Evolutionary conservation across 2,113 vertebrate genomes (phyloP).

Genomic region (Perca flavescens): DNA sequence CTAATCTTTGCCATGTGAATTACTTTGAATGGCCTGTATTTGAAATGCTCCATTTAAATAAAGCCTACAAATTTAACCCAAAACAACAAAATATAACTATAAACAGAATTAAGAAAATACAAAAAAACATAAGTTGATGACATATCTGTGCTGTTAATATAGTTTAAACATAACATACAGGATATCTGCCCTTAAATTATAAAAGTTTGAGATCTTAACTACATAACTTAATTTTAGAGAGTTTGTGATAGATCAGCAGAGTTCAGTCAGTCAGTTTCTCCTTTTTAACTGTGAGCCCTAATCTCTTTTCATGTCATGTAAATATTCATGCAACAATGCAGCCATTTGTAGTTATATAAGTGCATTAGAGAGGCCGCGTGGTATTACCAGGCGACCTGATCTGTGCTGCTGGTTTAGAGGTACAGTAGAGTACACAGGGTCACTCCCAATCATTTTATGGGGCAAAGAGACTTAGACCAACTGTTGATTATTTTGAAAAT

Average conservation of each 20-base stretch:
- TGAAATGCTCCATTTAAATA: no score
- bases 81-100: no score
- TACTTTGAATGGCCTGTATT: no score
- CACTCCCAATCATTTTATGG: conserved; percentile 64
- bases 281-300: conserved; percentile 16
- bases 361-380: conserved; percentile 68
- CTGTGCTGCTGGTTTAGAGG: conserved; percentile 46
- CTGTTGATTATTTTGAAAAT: conserved; percentile 32
- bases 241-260: background rate
- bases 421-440: conserved; percentile 41
- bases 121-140: no score
- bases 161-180: no score
- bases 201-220: background rate
- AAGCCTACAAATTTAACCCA: no score
- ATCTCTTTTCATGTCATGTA: conserved; percentile 46
- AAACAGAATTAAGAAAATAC: no score
- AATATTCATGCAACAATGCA: conserved; percentile 71
- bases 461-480: conserved; percentile 34
- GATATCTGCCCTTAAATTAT: background rate
- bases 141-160: no score
- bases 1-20: no score
- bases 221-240: background rate
- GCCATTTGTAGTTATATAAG: conserved; percentile 74
- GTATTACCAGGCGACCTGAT: conserved; percentile 63
- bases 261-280: conserved; percentile 19